A percentile compares a stretch with the other conserved stretches of the same genome.
These are phyloP conservation scores for Drosophila malerkotliana DNA, from an alignment of 1,140 invertebrate genomes.

Conservation along the genomic window DNA sequence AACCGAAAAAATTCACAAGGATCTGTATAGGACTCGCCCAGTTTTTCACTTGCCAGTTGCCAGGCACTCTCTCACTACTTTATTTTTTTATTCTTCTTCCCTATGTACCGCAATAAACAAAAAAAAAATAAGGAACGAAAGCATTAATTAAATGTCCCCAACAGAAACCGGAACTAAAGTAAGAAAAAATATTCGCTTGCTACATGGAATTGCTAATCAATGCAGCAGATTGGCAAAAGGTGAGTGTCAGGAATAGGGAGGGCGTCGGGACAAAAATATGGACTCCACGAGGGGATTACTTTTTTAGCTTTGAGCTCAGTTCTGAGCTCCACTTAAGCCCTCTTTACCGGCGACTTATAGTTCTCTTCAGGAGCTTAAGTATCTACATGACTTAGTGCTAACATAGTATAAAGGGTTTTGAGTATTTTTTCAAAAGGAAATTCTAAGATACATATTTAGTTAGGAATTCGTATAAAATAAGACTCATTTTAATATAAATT, in stretches of 20 bases:
- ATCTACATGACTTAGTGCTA: neutral
- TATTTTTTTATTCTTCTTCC: neutral
- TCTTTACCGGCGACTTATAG: slow-evolving; percentile 13
- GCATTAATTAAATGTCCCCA: slow-evolving; percentile 66
- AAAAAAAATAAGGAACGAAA: slow-evolving; percentile 38
- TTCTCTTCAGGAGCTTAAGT: neutral
- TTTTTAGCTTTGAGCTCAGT: neutral
- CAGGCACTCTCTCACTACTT: too few species aligned
- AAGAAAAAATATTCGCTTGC: neutral
- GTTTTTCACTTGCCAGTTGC: neutral
- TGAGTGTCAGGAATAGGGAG: neutral
- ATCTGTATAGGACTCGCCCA: neutral
- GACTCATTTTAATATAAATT: too few species aligned
- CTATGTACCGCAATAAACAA: slow-evolving; percentile 67
- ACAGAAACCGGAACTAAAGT: slow-evolving; percentile 7
- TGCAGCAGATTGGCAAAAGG: slow-evolving; percentile 16
- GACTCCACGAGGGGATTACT: neutral
- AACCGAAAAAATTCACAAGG: neutral
- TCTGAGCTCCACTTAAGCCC: slow-evolving; percentile 3
- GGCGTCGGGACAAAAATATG: neutral
- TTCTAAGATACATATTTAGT: too few species aligned
- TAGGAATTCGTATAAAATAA: too few species aligned
- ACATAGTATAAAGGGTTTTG: slow-evolving; percentile 2
- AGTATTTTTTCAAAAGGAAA: neutral
- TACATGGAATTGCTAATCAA: slow-evolving; percentile 68